A percentile compares a stretch with the other conserved stretches of the same genome.
These are phyloP conservation scores for Dynastes hyllus DNA, from an alignment of 2,888 invertebrate genomes.

Conservation along the genomic window DNA sequence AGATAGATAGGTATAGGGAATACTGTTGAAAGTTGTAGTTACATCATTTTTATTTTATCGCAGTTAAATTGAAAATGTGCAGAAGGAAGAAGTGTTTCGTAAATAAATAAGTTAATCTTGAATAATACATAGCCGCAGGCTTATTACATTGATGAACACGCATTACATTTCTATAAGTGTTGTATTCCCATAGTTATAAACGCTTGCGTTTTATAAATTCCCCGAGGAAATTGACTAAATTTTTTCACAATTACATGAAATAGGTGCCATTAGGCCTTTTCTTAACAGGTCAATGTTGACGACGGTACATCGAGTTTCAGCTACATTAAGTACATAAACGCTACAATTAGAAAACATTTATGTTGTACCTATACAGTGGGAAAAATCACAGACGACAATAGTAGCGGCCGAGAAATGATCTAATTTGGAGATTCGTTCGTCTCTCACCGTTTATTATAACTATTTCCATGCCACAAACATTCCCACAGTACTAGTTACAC, in stretches of 20 bases:
- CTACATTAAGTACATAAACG: conserved; percentile 34
- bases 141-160: too few relatives aligned
- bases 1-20: too few relatives aligned
- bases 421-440: conserved; percentile 21
- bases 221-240: background rate
- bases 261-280: conserved; percentile 11
- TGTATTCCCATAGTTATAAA: too few relatives aligned
- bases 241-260: background rate
- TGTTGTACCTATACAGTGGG: background rate
- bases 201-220: background rate
- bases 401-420: conserved; percentile 31
- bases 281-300: background rate
- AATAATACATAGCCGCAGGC: too few relatives aligned
- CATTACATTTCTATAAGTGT: too few relatives aligned
- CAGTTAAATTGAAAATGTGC: too few relatives aligned
- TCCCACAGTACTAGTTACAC: conserved; percentile 9
- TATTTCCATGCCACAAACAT: conserved; percentile 26
- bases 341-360: conserved; percentile 41
- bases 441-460: conserved; percentile 19
- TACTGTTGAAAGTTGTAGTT: too few relatives aligned
- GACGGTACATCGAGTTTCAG: background rate
- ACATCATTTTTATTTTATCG: too few relatives aligned
- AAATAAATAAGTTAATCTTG: too few relatives aligned
- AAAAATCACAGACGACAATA: conserved; percentile 44
- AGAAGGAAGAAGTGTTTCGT: too few relatives aligned